These are phyloP conservation scores for Callyntrura guangdongensis DNA, from an alignment of 2,888 invertebrate species.

Conservation along the genomic window DNA sequence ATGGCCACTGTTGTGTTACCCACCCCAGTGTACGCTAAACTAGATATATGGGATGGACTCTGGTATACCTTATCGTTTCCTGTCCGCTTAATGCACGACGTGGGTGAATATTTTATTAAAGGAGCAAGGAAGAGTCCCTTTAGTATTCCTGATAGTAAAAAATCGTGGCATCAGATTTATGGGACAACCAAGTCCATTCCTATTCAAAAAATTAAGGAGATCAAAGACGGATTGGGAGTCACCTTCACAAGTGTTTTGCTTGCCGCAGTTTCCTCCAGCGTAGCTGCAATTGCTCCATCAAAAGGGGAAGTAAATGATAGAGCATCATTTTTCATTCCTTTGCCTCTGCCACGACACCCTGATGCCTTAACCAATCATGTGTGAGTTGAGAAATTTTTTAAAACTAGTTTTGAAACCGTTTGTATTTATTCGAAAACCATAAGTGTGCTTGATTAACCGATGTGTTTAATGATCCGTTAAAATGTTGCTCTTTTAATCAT, in stretches of 20 bases:
- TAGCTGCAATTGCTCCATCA: not conserved
- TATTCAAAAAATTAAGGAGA: slow-evolving; percentile 65
- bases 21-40: slow-evolving; percentile 25
- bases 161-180: slow-evolving; percentile 63
- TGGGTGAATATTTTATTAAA: slow-evolving; percentile 46
- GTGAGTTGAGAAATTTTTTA: slow-evolving; percentile 20
- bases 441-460: no score
- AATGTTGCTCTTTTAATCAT: no score
- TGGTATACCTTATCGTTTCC: not conserved
- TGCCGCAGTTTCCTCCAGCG: slow-evolving; percentile 35
- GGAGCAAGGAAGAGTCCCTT: slow-evolving; percentile 38
- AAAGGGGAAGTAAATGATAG: not conserved
- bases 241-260: slow-evolving; percentile 66
- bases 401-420: no score
- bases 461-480: no score
- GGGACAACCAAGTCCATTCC: slow-evolving; percentile 29
- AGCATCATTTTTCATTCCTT: slow-evolving; percentile 55
- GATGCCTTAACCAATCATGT: slow-evolving; percentile 58
- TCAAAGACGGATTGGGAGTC: slow-evolving; percentile 48
- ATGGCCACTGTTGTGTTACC: slow-evolving; percentile 17
- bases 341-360: slow-evolving; percentile 66
- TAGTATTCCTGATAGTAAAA: slow-evolving; percentile 39
- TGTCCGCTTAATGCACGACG: slow-evolving; percentile 32
- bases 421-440: no score
- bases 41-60: not conserved